phyloP scores from a whole-genome alignment of 2,888 invertebrate species.

The Torymus texanus region DNA sequence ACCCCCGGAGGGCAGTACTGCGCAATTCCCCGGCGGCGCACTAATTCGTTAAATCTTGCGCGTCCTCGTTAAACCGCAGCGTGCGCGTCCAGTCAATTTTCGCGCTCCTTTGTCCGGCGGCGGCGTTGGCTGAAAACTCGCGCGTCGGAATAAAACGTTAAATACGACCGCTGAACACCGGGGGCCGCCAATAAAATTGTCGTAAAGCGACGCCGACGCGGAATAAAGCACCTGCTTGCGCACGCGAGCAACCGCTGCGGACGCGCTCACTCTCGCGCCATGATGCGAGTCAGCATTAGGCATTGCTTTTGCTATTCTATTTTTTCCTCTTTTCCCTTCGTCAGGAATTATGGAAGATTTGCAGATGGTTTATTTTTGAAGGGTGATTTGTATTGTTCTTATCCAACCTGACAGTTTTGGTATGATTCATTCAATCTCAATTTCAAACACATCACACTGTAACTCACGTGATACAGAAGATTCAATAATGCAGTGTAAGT shows the following conservation, averaged over 20 bases:
- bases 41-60: slow-evolving; percentile 47
- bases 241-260: slow-evolving; percentile 2
- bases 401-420: no score
- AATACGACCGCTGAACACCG: slow-evolving; percentile 73
- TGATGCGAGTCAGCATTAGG: no score
- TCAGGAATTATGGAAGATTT: background rate
- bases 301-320: background rate
- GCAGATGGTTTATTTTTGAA: no score
- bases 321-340: background rate
- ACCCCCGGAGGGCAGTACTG: no score
- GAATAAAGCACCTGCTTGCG: slow-evolving; percentile 71
- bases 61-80: slow-evolving; percentile 33
- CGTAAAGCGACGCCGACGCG: slow-evolving; percentile 67
- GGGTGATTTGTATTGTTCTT: no score
- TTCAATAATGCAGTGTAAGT: background rate
- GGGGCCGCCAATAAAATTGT: slow-evolving; percentile 73
- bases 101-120: slow-evolving; percentile 32
- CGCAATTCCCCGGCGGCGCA: background rate
- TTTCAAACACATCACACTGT: no score
- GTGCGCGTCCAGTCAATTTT: slow-evolving; percentile 25
- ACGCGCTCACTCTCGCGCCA: background rate
- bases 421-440: no score
- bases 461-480: background rate
- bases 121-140: slow-evolving; percentile 29
- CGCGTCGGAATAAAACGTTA: slow-evolving; percentile 70